Base-by-base conservation (phyloP, 1,140 invertebrate species). In the Babylonia areolata region DNA sequence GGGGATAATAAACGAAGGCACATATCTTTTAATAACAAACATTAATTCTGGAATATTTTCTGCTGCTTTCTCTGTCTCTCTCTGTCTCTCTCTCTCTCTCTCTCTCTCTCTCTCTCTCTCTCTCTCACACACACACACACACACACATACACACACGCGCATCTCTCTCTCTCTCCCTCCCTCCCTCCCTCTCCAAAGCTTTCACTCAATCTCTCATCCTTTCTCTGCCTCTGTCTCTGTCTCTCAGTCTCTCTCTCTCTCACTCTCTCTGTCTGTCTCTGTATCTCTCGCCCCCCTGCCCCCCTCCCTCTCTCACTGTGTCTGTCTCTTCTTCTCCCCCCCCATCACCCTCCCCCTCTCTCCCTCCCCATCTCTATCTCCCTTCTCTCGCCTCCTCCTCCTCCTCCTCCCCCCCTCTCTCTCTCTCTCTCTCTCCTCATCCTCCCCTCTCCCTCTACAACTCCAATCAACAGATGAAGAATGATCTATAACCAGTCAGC, bases 221-320 rank as follows among this genome's bases (percentile, higher is more conserved):
- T n/a, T n/a, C 5, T 78, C 40, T 78, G 17, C 5, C 33, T 42
- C 31, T 78, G 17, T 28, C 5, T 37, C 40, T 37, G 17, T 39
- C 75, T 78, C 11, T 78, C 75, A 15, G 17, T 78, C 75, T 78
- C 11, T 78, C 77, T 78, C 3, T 78, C 77, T 78, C 3, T 78
- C 3, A 33, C 77, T 78, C 3, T 78, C 77, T 78, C 77, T 78
- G n/a, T 78, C 77, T 78, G n/a, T 78, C 77, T 78, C 77, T 78
- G 5, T 78, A 9, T 37, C n/a, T 78, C 35, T 37, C 35, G n/a
- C n/a, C n/a, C n/a, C n/a, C n/a, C n/a, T 37, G 15, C 73, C n/a
- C 9, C n/a, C n/a, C 73, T 75, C 73, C 9, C 20, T 78, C 9
- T 78, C 35, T 33, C 35, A 0, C 77, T 78, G 11, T 40, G 11